Evolutionary conservation across 2,888 invertebrate species (phyloP).

Genomic region (Gymnosoma rotundatum): DNA sequence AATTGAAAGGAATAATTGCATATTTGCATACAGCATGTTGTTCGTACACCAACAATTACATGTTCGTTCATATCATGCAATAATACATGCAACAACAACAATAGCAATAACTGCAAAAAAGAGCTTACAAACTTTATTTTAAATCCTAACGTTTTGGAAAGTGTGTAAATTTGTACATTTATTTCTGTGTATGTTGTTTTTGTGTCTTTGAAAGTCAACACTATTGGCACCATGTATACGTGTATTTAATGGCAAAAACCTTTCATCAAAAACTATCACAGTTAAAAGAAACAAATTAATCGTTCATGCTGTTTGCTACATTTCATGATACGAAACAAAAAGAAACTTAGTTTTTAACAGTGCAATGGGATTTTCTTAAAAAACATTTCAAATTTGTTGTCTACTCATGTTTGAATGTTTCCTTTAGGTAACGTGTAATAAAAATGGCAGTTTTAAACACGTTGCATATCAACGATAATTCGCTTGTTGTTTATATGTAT

Average conservation of each 20-base stretch:
- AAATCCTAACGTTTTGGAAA: constrained; percentile 23
- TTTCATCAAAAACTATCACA: neutral
- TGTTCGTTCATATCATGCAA: constrained; percentile 58
- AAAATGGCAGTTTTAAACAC: constrained; percentile 58
- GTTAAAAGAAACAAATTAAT: too few relatives aligned
- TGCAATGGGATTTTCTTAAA: neutral
- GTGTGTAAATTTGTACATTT: neutral
- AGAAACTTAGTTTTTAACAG: neutral
- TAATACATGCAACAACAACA: constrained; percentile 16
- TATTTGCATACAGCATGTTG: constrained; percentile 67
- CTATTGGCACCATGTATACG: constrained; percentile 19
- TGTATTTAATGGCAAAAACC: constrained; percentile 12
- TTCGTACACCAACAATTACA: constrained; percentile 66
- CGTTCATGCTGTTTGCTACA: neutral
- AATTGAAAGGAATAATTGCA: constrained; percentile 64
- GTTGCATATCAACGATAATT: constrained; percentile 62
- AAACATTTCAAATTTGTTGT: neutral
- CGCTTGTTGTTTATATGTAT: constrained; percentile 41
- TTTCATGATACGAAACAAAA: neutral
- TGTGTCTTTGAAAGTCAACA: constrained; percentile 26
- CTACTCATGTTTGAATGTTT: neutral
- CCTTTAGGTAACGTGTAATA: constrained; percentile 35
- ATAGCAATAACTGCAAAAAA: neutral
- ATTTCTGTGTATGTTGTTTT: neutral
- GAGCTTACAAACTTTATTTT: constrained; percentile 25